Evolutionary conservation across 2,797 vertebrate species (phyloP).

Genomic region (Sphenodon punctatus): DNA sequence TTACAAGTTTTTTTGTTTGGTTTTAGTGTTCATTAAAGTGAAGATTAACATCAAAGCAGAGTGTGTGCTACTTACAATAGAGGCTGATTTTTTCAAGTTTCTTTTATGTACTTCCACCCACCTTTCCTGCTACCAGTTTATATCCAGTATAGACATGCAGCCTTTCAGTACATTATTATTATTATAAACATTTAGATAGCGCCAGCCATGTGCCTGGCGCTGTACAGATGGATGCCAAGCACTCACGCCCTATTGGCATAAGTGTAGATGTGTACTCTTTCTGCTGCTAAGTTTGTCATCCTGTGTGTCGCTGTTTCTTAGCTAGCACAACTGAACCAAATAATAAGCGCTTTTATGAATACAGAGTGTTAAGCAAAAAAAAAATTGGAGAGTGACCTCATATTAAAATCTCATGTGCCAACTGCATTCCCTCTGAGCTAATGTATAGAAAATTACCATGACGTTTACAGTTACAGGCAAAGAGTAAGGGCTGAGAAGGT

Average conservation of each 20-base stretch:
- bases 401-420: background rate
- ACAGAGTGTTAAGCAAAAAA: too few species aligned
- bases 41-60: slow-evolving; percentile 19
- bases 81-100: background rate
- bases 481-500: background rate
- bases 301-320: too few species aligned
- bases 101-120: background rate
- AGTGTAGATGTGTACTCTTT: too few species aligned
- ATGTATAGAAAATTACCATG: too few species aligned
- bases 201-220: too few species aligned
- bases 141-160: too few species aligned
- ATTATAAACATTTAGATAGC: too few species aligned
- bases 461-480: background rate
- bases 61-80: slow-evolving; percentile 17
- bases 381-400: background rate
- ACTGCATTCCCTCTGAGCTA: background rate
- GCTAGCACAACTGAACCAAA: background rate
- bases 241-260: too few species aligned
- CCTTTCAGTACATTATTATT: too few species aligned
- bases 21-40: slow-evolving; percentile 33
- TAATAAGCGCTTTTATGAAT: background rate
- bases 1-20: slow-evolving; percentile 28
- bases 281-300: too few species aligned
- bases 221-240: too few species aligned
- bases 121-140: too few species aligned